Conservation (phyloP, 2,113 vertebrate genomes). For the Gadus chalcogrammus region DNA sequence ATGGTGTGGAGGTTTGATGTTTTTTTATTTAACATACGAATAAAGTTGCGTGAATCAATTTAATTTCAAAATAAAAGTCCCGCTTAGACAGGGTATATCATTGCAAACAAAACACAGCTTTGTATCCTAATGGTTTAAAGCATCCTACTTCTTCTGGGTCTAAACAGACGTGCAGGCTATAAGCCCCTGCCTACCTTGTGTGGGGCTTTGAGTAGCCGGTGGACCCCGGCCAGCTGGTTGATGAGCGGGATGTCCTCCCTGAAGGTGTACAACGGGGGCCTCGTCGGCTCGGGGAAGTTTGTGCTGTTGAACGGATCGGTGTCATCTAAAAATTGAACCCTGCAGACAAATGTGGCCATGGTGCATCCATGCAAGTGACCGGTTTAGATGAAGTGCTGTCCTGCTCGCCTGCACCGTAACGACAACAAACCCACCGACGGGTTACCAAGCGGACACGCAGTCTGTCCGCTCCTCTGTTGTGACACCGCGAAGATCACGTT, state of each 20-base stretch:
- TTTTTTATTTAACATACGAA: too few relatives aligned
- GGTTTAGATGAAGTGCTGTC: constrained; percentile 2
- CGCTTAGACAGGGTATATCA: too few relatives aligned
- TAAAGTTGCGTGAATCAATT: too few relatives aligned
- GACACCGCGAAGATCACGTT: too few relatives aligned
- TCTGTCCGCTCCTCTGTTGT: too few relatives aligned
- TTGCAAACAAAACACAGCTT: too few relatives aligned
- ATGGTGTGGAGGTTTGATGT: too few relatives aligned
- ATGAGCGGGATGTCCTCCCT: constrained; percentile 85
- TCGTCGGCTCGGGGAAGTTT: constrained; percentile 88
- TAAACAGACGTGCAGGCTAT: too few relatives aligned
- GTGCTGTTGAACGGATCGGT: constrained; percentile 96
- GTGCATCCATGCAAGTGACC: constrained; percentile 72
- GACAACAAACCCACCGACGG: constrained; percentile 27
- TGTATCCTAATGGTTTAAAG: too few relatives aligned
- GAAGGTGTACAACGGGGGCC: constrained; percentile 87
- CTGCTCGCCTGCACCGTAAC: constrained; percentile 13
- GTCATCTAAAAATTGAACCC: constrained; percentile 94
- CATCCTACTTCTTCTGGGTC: too few relatives aligned
- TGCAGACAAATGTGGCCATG: constrained; percentile 88
- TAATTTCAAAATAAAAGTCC: too few relatives aligned
- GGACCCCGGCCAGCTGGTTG: constrained; percentile 86
- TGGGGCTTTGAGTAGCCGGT: constrained; percentile 86
- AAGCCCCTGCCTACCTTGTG: constrained; percentile 80
- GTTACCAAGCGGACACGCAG: constrained; percentile 44